Conservation (phyloP, 2,113 vertebrate species). For the Balaenoptera acutorostrata region DNA sequence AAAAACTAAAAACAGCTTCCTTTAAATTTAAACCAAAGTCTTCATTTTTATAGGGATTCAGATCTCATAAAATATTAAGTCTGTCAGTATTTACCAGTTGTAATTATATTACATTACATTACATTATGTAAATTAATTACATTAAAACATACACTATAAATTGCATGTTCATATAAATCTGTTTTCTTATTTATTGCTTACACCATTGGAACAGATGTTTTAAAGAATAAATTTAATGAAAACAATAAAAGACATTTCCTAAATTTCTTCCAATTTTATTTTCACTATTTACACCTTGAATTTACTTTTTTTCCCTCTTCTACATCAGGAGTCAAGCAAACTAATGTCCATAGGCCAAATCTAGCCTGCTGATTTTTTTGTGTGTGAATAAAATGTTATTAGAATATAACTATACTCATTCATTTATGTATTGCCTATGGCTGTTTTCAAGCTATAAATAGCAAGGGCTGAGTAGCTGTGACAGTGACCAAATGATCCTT, state of each 20-base stretch:
- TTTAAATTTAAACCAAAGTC: constrained; percentile 38
- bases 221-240: constrained; percentile 38
- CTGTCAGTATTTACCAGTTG: constrained; percentile 3
- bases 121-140: background rate
- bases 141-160: constrained; percentile 11
- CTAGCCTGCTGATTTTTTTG: background rate
- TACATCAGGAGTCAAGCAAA: constrained; percentile 21
- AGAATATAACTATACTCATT: constrained; percentile 6
- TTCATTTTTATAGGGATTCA: constrained; percentile 31
- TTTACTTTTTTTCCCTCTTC: background rate
- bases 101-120: background rate
- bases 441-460: constrained; percentile 11
- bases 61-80: constrained; percentile 36
- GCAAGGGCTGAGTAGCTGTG: background rate
- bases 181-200: constrained; percentile 43
- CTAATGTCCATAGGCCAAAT: constrained; percentile 12
- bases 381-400: constrained; percentile 48
- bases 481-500: background rate
- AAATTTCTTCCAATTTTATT: constrained; percentile 32
- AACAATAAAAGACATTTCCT: constrained; percentile 35
- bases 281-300: constrained; percentile 34
- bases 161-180: constrained; percentile 4
- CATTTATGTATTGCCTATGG: constrained; percentile 25
- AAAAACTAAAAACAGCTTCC: background rate
- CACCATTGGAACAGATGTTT: background rate